phyloP scores from a whole-genome alignment of 2,888 invertebrate species.

The Agonopterix arenella region DNA sequence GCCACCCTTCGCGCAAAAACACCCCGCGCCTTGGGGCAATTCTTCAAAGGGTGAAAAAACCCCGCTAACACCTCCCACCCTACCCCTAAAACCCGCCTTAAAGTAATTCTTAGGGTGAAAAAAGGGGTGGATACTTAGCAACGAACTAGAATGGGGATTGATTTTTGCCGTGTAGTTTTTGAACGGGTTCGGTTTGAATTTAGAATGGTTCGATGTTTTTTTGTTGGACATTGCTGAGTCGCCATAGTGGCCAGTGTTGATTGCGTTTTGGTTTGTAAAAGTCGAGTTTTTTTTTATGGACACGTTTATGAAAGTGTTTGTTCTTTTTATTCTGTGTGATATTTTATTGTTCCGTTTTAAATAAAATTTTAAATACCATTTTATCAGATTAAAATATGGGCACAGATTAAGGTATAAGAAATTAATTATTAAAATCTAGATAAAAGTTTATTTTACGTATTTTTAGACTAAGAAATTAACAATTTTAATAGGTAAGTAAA shows the following conservation, averaged over 20 bases:
- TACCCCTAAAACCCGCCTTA: conserved; percentile 58
- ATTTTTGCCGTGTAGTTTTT: conserved; percentile 40
- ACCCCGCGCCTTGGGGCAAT: conserved; percentile 71
- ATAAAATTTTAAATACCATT: neutral
- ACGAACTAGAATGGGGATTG: conserved; percentile 55
- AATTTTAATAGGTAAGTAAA: too few relatives aligned
- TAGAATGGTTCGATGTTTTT: conserved; percentile 8
- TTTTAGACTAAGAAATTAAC: too few relatives aligned
- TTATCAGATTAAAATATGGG: neutral
- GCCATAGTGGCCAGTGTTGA: too few relatives aligned
- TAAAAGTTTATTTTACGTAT: too few relatives aligned
- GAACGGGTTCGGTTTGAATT: conserved; percentile 24
- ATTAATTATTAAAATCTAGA: too few relatives aligned
- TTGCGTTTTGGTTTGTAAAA: conserved; percentile 8
- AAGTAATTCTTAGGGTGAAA: conserved; percentile 72
- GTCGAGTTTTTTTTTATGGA: neutral
- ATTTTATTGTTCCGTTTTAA: neutral
- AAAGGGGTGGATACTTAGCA: conserved; percentile 74
- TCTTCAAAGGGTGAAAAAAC: conserved; percentile 76
- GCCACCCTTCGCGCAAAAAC: conserved; percentile 40
- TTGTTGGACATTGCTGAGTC: conserved; percentile 2
- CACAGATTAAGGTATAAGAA: too few relatives aligned
- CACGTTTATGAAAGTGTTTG: neutral
- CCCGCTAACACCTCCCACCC: conserved; percentile 32
- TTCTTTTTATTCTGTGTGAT: neutral